A percentile compares a stretch with the other conserved stretches of the same genome.
Evolutionary conservation across 2,797 vertebrate genomes (phyloP).

Genomic region (Parotocinclus haroldoi): DNA sequence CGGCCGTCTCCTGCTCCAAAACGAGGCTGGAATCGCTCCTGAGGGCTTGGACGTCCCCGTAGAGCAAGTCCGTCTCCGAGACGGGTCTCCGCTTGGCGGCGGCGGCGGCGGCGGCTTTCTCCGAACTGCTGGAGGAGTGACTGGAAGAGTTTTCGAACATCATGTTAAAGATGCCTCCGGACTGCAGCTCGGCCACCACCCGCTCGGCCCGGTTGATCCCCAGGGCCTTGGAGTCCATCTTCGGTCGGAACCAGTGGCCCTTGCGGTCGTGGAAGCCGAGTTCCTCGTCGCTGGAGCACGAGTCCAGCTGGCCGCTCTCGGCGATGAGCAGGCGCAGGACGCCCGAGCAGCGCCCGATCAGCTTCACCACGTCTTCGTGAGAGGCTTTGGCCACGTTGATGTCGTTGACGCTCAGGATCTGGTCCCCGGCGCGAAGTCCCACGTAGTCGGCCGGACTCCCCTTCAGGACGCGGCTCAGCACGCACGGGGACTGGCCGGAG

Average conservation of each 20-base stretch:
- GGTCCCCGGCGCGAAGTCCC: conserved; percentile 88
- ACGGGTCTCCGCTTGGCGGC: conserved; percentile 58
- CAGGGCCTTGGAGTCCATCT: conserved; percentile 83
- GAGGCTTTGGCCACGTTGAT: conserved; percentile 92
- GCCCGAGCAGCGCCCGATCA: conserved; percentile 92
- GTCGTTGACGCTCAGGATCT: conserved; percentile 89
- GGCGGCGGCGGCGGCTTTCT: conserved; percentile 68
- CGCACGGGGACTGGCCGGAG: conserved; percentile 89
- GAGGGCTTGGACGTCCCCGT: conserved; percentile 50
- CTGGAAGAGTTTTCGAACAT: conserved; percentile 91
- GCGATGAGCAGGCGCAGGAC: conserved; percentile 86
- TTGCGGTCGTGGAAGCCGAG: conserved; percentile 75
- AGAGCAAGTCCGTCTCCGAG: conserved; percentile 76
- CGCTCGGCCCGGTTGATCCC: conserved; percentile 95
- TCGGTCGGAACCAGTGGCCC: conserved; percentile 82
- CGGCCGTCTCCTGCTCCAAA: conserved; percentile 80
- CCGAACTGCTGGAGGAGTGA: conserved; percentile 74
- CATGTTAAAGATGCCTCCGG: conserved; percentile 95
- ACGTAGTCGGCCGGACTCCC: conserved; percentile 93
- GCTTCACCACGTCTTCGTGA: conserved; percentile 94
- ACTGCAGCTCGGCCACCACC: conserved; percentile 94
- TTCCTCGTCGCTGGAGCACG: conserved; percentile 94
- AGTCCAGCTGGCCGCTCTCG: conserved; percentile 77
- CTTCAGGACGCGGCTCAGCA: conserved; percentile 88
- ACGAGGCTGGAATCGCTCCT: conserved; percentile 69